These are phyloP conservation scores for Lasioglossum figueresi DNA, from an alignment of 2,888 invertebrate genomes.

Conservation along the genomic window DNA sequence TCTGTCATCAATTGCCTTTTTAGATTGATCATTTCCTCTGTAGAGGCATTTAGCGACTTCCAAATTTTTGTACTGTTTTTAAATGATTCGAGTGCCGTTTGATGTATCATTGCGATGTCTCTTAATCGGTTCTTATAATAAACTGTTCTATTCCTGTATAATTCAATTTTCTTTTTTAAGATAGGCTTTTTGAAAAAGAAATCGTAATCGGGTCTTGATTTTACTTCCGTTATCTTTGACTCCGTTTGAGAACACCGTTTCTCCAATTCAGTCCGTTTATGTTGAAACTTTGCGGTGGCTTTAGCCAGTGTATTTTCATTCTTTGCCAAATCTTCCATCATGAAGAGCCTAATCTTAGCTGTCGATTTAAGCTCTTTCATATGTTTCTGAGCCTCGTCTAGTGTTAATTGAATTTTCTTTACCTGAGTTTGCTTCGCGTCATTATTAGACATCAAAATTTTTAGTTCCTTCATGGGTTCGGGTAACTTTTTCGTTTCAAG, in stretches of 20 bases:
- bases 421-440: slow-evolving; percentile 82
- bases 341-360: slow-evolving; percentile 89
- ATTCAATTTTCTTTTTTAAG: slow-evolving; percentile 80
- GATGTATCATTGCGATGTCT: slow-evolving; percentile 85
- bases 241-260: slow-evolving; percentile 78
- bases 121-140: slow-evolving; percentile 85
- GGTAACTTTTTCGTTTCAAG: slow-evolving; percentile 85
- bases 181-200: slow-evolving; percentile 12
- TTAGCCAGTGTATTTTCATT: slow-evolving; percentile 86
- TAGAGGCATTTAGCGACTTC: slow-evolving; percentile 89
- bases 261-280: slow-evolving; percentile 87
- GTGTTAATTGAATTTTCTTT: slow-evolving; percentile 85
- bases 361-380: slow-evolving; percentile 89
- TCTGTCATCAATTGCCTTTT: slow-evolving; percentile 90
- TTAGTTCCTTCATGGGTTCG: slow-evolving; percentile 85
- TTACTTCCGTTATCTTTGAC: slow-evolving; percentile 66
- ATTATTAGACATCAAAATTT: slow-evolving; percentile 83
- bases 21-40: slow-evolving; percentile 90
- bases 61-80: slow-evolving; percentile 90
- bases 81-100: slow-evolving; percentile 87
- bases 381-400: slow-evolving; percentile 88
- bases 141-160: slow-evolving; percentile 83
- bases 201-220: slow-evolving; percentile 81
- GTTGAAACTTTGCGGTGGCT: slow-evolving; percentile 76
- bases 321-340: slow-evolving; percentile 22